A percentile compares a stretch with the other conserved stretches of the same genome.
Conservation (phyloP, 1,140 invertebrate genomes). For the Armadillidium nasatum region DNA sequence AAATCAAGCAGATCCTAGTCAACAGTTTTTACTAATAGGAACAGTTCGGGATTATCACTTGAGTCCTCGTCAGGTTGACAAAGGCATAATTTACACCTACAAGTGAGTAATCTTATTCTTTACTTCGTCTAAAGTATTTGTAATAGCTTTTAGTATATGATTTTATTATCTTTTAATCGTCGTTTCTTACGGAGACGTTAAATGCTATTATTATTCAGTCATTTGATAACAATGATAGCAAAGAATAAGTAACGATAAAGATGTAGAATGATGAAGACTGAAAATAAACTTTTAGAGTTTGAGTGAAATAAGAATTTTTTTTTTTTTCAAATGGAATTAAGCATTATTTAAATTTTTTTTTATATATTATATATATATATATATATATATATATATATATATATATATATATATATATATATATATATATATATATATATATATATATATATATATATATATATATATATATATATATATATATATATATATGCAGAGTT, state of each 20-base stretch:
- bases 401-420: slow-evolving; percentile 2
- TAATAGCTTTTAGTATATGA: too few species aligned
- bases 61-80: slow-evolving; percentile 71
- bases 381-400: slow-evolving; percentile 15
- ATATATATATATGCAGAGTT: slow-evolving; percentile 51
- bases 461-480: not conserved
- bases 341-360: too few species aligned
- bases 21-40: slow-evolving; percentile 74
- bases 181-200: too few species aligned
- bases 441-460: slow-evolving; percentile 14
- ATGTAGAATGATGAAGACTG: too few species aligned
- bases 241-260: too few species aligned
- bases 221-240: too few species aligned
- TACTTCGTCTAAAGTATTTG: too few species aligned
- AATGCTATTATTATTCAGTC: too few species aligned
- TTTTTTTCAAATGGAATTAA: too few species aligned
- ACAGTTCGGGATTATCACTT: slow-evolving; percentile 85
- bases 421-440: slow-evolving; percentile 9
- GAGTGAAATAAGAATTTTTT: too few species aligned
- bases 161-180: too few species aligned
- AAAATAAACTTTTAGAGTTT: too few species aligned
- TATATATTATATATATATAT: slow-evolving; percentile 11
- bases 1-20: slow-evolving; percentile 61
- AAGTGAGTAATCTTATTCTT: slow-evolving; percentile 54
- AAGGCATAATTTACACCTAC: slow-evolving; percentile 84